Evolutionary conservation across 2,797 vertebrate genomes (phyloP), one percentile per base, ranked within the genome.

Genomic region (Cercopithecus hamlyni): DNA sequence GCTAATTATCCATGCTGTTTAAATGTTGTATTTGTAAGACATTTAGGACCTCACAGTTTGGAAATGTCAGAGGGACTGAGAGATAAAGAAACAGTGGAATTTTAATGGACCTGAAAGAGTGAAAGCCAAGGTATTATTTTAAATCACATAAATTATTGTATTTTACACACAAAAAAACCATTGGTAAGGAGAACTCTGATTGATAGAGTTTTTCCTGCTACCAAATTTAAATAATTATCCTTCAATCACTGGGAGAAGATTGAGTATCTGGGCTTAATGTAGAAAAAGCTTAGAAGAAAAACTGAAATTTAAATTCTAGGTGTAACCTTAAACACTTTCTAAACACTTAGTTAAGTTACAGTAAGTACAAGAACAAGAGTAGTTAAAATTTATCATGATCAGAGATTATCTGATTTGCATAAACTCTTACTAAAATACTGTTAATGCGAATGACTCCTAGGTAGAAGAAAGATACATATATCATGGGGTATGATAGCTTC

Each of bases 341-440:
- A 84, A 50, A 88, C 14, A 45, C 45, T 45, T 45, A 94, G 33
- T 43, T 57, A 85, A 94, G 72, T 94, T 95, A 22, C 4, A 64
- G 1, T 92, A 75, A 84, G 76, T 96, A 92, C 52, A 86, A 89
- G 61, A 95, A 95, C 61, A 55, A 55, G 58, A 86, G 41, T 64
- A 89, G 61, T 94, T 96, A 93, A 96, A 92, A 86, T 96, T 97
- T 94, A 96, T 96, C 64, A 79, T 75, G 24, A 83, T 89, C 30
- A 14, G 17, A 96, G 57, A 93, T 72, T n/a, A 94, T 96, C 90
- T 97, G 30, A 97, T 96, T 96, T 96, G 43, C 93, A 96, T 91
- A 94, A 64, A 94, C 19, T 26, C 61, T 93, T 96, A 90, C 93
- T 96, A 96, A 94, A 96, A 80, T 82, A 64, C 48, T 85, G 19